Percentiles rank a stretch among this genome's conserved stretches.
phyloP scores from a whole-genome alignment of 1,140 invertebrate genomes.

The Atta texana region DNA sequence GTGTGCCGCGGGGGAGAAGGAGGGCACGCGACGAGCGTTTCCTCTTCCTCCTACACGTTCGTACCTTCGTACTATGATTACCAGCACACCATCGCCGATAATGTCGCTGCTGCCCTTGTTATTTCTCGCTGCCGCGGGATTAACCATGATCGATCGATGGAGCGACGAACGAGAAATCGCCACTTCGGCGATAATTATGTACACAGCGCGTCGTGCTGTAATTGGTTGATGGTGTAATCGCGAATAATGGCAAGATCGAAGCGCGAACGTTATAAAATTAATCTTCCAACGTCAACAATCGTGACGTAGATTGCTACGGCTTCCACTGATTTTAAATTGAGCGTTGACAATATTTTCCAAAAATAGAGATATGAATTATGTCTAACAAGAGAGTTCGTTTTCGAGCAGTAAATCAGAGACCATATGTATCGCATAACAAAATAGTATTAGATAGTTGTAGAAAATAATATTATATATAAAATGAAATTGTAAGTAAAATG shows the following conservation, averaged over 20 bases:
- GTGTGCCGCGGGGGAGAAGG: neutral
- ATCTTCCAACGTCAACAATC: constrained; percentile 20
- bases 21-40: constrained; percentile 13
- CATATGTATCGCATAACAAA: too few species aligned
- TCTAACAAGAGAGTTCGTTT: neutral
- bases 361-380: neutral
- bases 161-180: constrained; percentile 62
- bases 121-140: constrained; percentile 55
- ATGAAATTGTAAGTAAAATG: constrained; percentile 8
- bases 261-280: constrained; percentile 56
- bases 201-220: constrained; percentile 38
- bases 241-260: constrained; percentile 66
- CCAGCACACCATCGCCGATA: constrained; percentile 25
- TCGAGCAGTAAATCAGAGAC: neutral
- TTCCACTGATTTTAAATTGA: constrained; percentile 49
- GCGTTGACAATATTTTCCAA: neutral
- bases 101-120: constrained; percentile 42
- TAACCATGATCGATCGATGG: constrained; percentile 65
- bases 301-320: constrained; percentile 26
- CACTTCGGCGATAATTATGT: constrained; percentile 46
- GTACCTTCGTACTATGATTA: constrained; percentile 18
- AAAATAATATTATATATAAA: constrained; percentile 6
- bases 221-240: constrained; percentile 72
- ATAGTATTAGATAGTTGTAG: too few species aligned
- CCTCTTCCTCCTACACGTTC: neutral